phyloP scores from a whole-genome alignment of 1,140 invertebrate species.

The Drosophila murphyi region DNA sequence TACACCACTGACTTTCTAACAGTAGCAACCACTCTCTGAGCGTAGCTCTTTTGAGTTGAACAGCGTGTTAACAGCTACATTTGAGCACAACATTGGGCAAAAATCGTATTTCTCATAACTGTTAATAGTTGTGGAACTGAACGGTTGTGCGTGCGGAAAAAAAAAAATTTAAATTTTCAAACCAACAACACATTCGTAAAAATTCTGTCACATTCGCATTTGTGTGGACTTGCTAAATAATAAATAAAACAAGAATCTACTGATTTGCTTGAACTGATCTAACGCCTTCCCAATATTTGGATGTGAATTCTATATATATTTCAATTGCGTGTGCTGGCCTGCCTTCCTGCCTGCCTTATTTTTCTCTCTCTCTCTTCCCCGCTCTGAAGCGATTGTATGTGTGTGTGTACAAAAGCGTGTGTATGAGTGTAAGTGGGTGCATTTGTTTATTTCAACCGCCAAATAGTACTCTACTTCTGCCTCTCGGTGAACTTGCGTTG shows the following conservation, averaged over 20 bases:
- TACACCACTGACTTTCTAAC: neutral
- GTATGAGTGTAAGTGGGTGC: constrained; percentile 24
- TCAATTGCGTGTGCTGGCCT: neutral
- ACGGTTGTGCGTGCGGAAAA: constrained; percentile 40
- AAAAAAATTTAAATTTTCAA: constrained; percentile 18
- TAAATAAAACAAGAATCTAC: constrained; percentile 40
- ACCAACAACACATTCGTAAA: constrained; percentile 22
- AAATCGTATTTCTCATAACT: constrained; percentile 24
- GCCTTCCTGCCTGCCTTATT: neutral
- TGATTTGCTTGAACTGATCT: constrained; percentile 14
- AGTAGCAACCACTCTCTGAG: neutral
- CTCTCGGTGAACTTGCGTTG: constrained; percentile 58
- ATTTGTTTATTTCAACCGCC: constrained; percentile 61
- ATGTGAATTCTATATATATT: neutral
- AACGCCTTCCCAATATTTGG: constrained; percentile 1
- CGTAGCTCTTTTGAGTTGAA: constrained; percentile 11
- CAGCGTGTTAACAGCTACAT: constrained; percentile 15
- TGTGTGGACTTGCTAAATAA: constrained; percentile 45
- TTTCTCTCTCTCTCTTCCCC: constrained; percentile 1
- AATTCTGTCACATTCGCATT: constrained; percentile 23
- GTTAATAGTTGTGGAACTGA: constrained; percentile 35
- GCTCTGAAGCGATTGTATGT: neutral
- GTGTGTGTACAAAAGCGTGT: constrained; percentile 16
- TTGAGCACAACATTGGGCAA: constrained; percentile 13
- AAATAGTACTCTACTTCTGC: constrained; percentile 24